Conservation (phyloP, 2,113 vertebrate species). For the Dromas ardeola region DNA sequence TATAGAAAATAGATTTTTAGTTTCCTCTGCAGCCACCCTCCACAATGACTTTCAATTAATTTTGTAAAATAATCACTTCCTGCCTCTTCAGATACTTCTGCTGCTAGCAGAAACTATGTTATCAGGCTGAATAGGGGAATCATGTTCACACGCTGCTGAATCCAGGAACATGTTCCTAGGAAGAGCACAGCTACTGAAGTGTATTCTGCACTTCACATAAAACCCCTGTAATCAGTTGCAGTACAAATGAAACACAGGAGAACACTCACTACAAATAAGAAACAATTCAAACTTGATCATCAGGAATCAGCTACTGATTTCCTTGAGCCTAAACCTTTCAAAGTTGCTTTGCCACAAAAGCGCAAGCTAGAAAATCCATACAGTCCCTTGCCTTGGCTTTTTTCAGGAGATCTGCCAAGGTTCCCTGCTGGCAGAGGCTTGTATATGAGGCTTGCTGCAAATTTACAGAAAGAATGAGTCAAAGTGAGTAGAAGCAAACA, state of each 20-base stretch:
- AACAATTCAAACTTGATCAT: neutral
- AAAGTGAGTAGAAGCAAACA: neutral
- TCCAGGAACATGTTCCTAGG: fast-evolving
- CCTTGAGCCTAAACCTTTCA: neutral
- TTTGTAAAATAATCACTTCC: neutral
- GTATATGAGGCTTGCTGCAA: neutral
- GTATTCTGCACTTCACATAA: neutral
- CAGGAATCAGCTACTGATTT: neutral
- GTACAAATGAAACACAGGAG: neutral
- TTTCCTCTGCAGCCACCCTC: neutral
- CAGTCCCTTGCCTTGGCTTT: neutral
- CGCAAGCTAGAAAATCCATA: neutral
- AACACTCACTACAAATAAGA: neutral
- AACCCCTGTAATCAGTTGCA: neutral
- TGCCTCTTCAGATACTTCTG: neutral
- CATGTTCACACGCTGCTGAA: neutral
- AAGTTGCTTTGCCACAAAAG: neutral
- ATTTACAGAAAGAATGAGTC: neutral
- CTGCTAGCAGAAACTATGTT: neutral
- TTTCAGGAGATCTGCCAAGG: neutral
- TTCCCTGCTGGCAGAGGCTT: neutral
- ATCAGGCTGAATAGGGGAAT: neutral
- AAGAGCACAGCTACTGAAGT: neutral
- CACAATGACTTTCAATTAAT: neutral
- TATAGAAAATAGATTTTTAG: neutral